Percentiles rank a stretch among this genome's conserved stretches.
Evolutionary conservation across 1,140 invertebrate species (phyloP).

Genomic region (Parapsyche elsis): DNA sequence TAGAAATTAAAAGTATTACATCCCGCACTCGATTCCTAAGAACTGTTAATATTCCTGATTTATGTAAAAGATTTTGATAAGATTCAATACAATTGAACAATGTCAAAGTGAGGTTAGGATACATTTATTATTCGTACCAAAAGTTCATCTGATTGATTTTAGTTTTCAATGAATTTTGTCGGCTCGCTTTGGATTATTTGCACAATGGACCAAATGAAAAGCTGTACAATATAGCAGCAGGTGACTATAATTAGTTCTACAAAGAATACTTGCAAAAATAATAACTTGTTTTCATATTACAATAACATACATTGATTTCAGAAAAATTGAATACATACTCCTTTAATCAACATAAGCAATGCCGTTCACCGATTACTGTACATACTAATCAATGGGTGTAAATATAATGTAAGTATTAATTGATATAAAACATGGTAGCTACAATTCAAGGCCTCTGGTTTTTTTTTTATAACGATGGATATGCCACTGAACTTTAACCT

Average conservation of each 20-base stretch:
- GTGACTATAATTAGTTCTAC: constrained; percentile 54
- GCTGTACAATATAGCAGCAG: constrained; percentile 65
- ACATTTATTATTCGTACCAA: too few relatives aligned
- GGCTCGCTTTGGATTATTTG: constrained; percentile 68
- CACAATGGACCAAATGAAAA: constrained; percentile 69
- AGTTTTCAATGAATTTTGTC: constrained; percentile 71
- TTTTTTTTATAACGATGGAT: too few relatives aligned
- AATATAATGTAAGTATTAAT: constrained; percentile 67
- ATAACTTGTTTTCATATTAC: not conserved
- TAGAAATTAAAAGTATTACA: too few relatives aligned
- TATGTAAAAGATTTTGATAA: too few relatives aligned
- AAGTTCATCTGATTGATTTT: too few relatives aligned
- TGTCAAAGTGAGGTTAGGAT: not conserved
- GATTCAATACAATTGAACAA: too few relatives aligned
- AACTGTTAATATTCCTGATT: too few relatives aligned
- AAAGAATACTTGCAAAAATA: not conserved
- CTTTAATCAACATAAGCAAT: constrained; percentile 64
- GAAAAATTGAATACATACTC: constrained; percentile 68
- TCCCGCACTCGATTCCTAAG: too few relatives aligned
- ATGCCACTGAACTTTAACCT: too few relatives aligned
- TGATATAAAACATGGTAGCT: too few relatives aligned
- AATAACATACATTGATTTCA: constrained; percentile 53
- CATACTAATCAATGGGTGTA: constrained; percentile 67
- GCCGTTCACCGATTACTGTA: constrained; percentile 68
- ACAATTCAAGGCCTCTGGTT: too few relatives aligned